Conservation (phyloP, 2,888 invertebrate species). For the Lasioglossum malachurum region DNA sequence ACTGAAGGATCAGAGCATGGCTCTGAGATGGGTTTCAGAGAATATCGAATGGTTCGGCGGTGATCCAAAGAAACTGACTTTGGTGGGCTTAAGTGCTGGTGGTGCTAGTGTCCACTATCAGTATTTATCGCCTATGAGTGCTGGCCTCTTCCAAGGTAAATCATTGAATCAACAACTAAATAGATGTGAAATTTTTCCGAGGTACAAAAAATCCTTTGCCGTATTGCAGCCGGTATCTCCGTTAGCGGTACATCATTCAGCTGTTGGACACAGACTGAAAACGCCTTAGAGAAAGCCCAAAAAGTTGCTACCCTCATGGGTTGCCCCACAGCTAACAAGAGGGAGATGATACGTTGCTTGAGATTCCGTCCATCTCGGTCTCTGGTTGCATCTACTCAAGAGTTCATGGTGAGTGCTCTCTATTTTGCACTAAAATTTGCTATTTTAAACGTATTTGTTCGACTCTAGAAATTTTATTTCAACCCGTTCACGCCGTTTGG, state of each 20-base stretch:
- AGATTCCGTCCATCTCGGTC: slow-evolving; percentile 87
- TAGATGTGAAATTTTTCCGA: not conserved
- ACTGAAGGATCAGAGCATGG: slow-evolving; percentile 90
- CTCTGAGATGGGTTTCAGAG: slow-evolving; percentile 89
- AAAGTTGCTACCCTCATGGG: slow-evolving; percentile 88
- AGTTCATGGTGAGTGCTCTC: slow-evolving; percentile 86
- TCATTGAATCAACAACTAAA: not conserved
- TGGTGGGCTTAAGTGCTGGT: slow-evolving; percentile 91
- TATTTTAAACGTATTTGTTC: not conserved
- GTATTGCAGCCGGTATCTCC: slow-evolving; percentile 87
- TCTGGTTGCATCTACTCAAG: slow-evolving; percentile 87
- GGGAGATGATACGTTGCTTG: slow-evolving; percentile 88
- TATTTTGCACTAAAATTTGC: not conserved
- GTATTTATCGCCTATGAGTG: slow-evolving; percentile 86
- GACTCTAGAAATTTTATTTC: slow-evolving; percentile 81
- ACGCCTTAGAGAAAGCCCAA: slow-evolving; percentile 87
- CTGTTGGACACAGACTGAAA: slow-evolving; percentile 83
- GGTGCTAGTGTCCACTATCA: slow-evolving; percentile 92
- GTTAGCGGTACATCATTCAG: slow-evolving; percentile 90
- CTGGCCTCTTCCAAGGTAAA: slow-evolving; percentile 84
- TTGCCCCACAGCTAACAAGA: slow-evolving; percentile 86
- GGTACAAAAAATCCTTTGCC: not conserved
- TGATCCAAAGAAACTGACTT: slow-evolving; percentile 89
- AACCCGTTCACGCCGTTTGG: slow-evolving; percentile 91
- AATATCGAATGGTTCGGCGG: slow-evolving; percentile 91